Evolutionary conservation across 2,888 invertebrate species (phyloP).

Genomic region (Netelia fuscicornis): DNA sequence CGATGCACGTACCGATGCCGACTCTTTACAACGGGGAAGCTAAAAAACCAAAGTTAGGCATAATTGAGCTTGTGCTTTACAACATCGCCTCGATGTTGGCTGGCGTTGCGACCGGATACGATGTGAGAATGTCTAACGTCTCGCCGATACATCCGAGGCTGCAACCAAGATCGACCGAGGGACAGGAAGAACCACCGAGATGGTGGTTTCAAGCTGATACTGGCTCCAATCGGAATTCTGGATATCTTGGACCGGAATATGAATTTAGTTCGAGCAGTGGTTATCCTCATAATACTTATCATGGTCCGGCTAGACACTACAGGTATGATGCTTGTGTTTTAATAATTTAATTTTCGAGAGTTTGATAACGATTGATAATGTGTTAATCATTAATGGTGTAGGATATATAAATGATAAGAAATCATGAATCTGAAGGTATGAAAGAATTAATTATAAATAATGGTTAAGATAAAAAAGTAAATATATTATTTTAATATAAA

Average conservation of each 20-base stretch:
- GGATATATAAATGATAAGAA: no score
- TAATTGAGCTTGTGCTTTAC: slow-evolving; percentile 92
- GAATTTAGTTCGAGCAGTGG: slow-evolving; percentile 87
- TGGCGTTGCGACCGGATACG: slow-evolving; percentile 96
- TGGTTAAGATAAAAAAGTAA: no score
- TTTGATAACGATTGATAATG: no score
- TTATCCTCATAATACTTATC: slow-evolving; percentile 95
- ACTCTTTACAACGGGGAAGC: slow-evolving; percentile 92
- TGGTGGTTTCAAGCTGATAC: slow-evolving; percentile 80
- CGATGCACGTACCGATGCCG: slow-evolving; percentile 90
- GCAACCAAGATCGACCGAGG: slow-evolving; percentile 86
- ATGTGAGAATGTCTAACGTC: slow-evolving; percentile 95
- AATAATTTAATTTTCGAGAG: background rate
- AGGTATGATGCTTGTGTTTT: slow-evolving; percentile 81
- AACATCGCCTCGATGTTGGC: slow-evolving; percentile 97
- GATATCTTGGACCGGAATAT: slow-evolving; percentile 86
- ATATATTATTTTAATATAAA: no score
- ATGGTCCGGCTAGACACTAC: slow-evolving; percentile 92
- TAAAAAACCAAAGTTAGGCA: slow-evolving; percentile 89
- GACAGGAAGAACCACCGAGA: slow-evolving; percentile 80
- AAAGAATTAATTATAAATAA: no score
- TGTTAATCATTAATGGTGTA: no score
- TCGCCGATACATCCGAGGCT: slow-evolving; percentile 93
- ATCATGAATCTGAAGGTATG: no score
- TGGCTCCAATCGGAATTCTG: slow-evolving; percentile 81